These are phyloP conservation scores for Bostrychus sinensis DNA, from an alignment of 2,113 vertebrate genomes.

Conservation along the genomic window DNA sequence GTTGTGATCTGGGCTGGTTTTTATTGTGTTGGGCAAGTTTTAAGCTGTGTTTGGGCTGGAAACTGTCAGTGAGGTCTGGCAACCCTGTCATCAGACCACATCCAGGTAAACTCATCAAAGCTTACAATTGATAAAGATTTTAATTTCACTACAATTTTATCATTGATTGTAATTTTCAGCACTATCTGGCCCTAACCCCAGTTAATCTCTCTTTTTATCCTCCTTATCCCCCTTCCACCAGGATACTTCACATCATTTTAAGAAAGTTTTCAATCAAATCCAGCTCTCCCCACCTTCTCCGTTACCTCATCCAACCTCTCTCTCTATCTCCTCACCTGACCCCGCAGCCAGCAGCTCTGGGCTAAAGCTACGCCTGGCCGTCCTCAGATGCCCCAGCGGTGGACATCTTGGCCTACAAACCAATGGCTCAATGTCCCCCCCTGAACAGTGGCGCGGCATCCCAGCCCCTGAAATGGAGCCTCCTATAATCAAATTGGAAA, in stretches of 20 bases:
- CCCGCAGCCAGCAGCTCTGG: background rate
- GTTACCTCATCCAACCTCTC: background rate
- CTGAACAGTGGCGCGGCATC: constrained; percentile 52
- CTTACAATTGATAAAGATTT: background rate
- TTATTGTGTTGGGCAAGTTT: too few species aligned
- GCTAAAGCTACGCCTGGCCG: constrained; percentile 22
- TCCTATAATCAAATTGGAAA: constrained; percentile 74
- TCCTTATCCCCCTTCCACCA: constrained; percentile 2
- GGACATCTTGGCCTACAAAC: constrained; percentile 38
- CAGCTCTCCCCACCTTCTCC: background rate
- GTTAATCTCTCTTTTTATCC: too few species aligned
- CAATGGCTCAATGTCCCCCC: constrained; percentile 59
- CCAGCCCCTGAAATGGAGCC: constrained; percentile 67
- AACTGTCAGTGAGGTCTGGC: too few species aligned
- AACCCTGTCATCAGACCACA: too few species aligned
- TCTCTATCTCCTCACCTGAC: background rate
- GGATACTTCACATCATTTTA: constrained; percentile 24
- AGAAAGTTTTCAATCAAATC: constrained; percentile 45
- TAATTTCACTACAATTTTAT: background rate
- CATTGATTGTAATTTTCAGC: background rate
- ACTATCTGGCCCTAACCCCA: too few species aligned
- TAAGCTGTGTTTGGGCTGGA: too few species aligned
- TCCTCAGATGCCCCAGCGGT: constrained; percentile 36
- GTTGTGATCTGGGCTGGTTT: too few species aligned
- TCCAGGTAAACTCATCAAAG: background rate